A percentile compares a stretch with the other conserved stretches of the same genome.
Evolutionary conservation across 2,113 vertebrate species (phyloP).

Genomic region (Empidonax traillii): DNA sequence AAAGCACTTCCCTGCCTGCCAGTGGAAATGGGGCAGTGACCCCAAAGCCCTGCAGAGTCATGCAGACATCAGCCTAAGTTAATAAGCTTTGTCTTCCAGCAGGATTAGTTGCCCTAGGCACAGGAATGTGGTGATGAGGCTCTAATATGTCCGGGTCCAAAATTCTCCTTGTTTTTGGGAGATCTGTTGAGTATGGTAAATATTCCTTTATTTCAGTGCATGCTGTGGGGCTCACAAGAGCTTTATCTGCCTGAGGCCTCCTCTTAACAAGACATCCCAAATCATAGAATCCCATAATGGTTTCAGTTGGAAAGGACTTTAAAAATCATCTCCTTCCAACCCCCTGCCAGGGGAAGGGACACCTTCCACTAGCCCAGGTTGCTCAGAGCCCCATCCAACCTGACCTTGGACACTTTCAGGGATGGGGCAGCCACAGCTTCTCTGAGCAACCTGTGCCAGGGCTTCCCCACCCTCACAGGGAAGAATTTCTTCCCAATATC

Average conservation of each 20-base stretch:
- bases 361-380: neutral
- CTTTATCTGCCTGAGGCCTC: neutral
- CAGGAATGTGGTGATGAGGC: neutral
- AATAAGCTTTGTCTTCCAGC: neutral
- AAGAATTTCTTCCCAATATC: rapidly evolving
- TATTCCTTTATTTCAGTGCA: neutral
- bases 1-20: neutral
- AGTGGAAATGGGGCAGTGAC: neutral
- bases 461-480: neutral
- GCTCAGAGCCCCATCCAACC: rapidly evolving
- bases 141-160: neutral
- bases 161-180: neutral
- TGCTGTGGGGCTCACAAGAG: neutral
- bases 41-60: neutral
- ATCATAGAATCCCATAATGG: neutral
- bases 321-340: neutral
- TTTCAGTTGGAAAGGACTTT: neutral
- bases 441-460: neutral
- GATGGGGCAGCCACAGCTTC: neutral
- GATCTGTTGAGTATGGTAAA: neutral
- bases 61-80: neutral
- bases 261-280: neutral
- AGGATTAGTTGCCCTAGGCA: neutral
- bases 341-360: neutral
- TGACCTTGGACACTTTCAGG: neutral